Conservation (phyloP, 53 echinoderm and acorn worm species). For the Hippasteria phrygiana region DNA sequence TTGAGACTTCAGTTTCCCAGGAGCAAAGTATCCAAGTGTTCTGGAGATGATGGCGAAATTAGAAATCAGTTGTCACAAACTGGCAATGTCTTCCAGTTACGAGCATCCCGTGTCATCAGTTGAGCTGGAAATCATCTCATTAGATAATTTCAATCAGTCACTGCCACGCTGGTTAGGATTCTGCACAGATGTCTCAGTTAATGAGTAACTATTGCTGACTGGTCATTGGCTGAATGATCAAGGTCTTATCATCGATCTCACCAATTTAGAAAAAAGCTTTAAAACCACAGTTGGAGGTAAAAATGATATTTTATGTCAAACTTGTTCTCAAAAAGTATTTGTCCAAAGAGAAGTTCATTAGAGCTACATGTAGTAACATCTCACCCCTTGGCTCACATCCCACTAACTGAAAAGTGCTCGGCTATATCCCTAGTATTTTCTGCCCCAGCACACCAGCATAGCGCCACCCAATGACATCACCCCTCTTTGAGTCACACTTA, state of each 20-base stretch:
- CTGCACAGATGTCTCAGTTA: slow-evolving; percentile 21
- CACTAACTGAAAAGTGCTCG: too few relatives aligned
- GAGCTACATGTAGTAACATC: too few relatives aligned
- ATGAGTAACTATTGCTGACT: slow-evolving; percentile 1
- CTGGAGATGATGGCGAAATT: neutral
- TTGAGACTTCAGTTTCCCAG: neutral
- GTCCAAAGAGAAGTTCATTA: too few relatives aligned
- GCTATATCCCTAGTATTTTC: too few relatives aligned
- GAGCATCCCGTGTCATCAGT: neutral
- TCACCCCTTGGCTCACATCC: too few relatives aligned
- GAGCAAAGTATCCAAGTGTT: neutral
- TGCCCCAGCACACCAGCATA: neutral
- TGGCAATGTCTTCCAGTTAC: neutral
- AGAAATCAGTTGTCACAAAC: neutral
- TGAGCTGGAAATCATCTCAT: neutral
- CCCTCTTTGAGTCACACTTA: slow-evolving; percentile 49
- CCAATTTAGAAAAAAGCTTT: neutral
- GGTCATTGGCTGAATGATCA: neutral
- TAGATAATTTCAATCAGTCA: neutral
- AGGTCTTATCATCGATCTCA: neutral
- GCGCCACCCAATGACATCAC: slow-evolving; percentile 29
- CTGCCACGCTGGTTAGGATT: neutral
- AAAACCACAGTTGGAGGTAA: too few relatives aligned
- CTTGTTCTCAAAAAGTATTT: too few relatives aligned
- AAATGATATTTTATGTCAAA: too few relatives aligned